phyloP scores from a whole-genome alignment of 2,797 vertebrate species.

The Syngnathus rostellatus region DNA sequence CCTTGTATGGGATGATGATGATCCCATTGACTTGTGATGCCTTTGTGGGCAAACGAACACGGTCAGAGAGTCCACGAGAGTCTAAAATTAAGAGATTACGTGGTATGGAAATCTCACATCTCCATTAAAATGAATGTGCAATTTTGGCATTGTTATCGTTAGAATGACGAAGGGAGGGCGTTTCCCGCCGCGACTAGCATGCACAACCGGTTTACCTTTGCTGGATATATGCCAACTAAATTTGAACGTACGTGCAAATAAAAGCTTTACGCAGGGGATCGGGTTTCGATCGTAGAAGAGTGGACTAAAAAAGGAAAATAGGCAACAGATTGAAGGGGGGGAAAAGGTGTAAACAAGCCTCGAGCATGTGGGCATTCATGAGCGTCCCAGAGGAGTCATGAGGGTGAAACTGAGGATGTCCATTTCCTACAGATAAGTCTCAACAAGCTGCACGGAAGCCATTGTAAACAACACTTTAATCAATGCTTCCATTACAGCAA shows the following conservation, averaged over 20 bases:
- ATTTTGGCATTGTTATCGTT: neutral
- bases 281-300: neutral
- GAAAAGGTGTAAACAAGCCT: neutral
- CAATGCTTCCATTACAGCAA: neutral
- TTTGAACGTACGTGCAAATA: neutral
- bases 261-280: neutral
- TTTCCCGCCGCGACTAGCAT: neutral
- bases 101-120: neutral
- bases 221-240: neutral
- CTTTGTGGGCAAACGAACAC: conserved; percentile 31
- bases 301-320: neutral
- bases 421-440: conserved; percentile 61
- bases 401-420: conserved; percentile 43
- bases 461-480: neutral
- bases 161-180: neutral
- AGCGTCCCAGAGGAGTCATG: neutral
- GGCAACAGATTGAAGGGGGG: neutral
- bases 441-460: neutral
- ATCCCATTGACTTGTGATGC: conserved; percentile 38
- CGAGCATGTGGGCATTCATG: neutral
- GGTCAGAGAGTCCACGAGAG: neutral
- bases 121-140: neutral
- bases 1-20: conserved; percentile 55
- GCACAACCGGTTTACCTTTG: neutral
- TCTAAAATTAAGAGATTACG: neutral